Base-by-base conservation (phyloP, 2,113 vertebrate genomes). In the Mus spicilegus region DNA sequence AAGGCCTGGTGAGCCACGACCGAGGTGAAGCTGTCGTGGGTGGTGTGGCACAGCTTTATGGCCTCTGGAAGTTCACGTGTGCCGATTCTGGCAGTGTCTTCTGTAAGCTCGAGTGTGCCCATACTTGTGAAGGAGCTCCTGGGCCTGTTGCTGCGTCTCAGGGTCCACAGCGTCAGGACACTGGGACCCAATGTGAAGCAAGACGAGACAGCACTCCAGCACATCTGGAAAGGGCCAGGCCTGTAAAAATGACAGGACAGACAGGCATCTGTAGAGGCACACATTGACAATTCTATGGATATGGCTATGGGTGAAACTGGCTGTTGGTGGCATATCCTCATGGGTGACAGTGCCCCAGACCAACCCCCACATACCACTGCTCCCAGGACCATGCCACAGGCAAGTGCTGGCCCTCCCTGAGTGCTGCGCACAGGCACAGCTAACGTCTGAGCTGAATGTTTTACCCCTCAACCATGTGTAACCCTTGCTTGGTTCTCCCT, bases 121-220 rank as follows among this genome's bases (percentile, higher is more conserved):
- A 0, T 99, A 98, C 96, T 98, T 98, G 8, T 42, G 92, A 17
- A 99, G 98, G 92, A 99, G 97, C 36, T 98, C 97, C 92, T 97
- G 86, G 4, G 99, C 99, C 76, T 97, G 84, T 5, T 97, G 70
- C 4, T 80, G 98, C 26, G 99, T 95, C 11, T 98, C 96, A 0
- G 93, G 97, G 0, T 98, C 92, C 65, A 99, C 22, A 3, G 10
- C 78, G 1, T 85, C 58, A 5, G 97, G 82, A 1, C 97, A 98
- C 39, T 96, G 98, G 49, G 96, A 67, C 42, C 96, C 87, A 0
- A 99, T 46, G 97, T 99, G 98, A n/a, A 99, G 98, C 13, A 99
- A 94, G 2, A 99, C 98, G 1, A 99, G 99, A 92, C 99, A 99
- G 95, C 99, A 99, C 76, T 99, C 99, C 22, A 99, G 86, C 7